Conservation (phyloP, 1,140 invertebrate species). For the Philopotamus ludificatus region DNA sequence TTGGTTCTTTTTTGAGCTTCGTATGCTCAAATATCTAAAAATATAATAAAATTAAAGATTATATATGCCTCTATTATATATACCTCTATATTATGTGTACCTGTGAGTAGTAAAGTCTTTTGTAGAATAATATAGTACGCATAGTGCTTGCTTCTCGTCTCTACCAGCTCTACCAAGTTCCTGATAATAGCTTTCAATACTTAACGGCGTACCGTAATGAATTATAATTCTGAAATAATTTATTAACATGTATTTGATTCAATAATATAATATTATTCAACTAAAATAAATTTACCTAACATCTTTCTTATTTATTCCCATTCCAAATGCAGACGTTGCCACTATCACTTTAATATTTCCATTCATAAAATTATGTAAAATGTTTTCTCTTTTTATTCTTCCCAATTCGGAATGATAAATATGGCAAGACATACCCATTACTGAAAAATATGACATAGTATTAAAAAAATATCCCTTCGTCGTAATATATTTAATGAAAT, state of each 20-base stretch:
- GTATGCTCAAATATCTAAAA: constrained; percentile 28
- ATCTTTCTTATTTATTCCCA: constrained; percentile 89
- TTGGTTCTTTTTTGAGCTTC: constrained; percentile 6
- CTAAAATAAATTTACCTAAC: constrained; percentile 57
- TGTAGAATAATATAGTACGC: constrained; percentile 70
- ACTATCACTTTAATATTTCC: constrained; percentile 71
- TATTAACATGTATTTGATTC: not conserved
- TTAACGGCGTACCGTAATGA: constrained; percentile 63
- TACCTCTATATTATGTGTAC: constrained; percentile 30
- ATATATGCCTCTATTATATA: not conserved
- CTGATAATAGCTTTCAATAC: constrained; percentile 59
- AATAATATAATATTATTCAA: not conserved
- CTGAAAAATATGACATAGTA: constrained; percentile 18
- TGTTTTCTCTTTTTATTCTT: constrained; percentile 50
- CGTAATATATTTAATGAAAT: constrained; percentile 41
- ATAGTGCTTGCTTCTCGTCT: constrained; percentile 69
- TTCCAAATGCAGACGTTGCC: constrained; percentile 88
- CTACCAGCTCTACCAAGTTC: constrained; percentile 66
- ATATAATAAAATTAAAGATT: constrained; percentile 11
- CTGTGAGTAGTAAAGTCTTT: constrained; percentile 56
- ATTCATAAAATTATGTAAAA: constrained; percentile 64
- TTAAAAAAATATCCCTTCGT: not conserved
- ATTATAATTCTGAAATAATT: constrained; percentile 40
- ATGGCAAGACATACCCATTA: constrained; percentile 27
- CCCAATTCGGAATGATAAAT: constrained; percentile 64